Evolutionary conservation across 2,113 vertebrate species (phyloP), one percentile per base, ranked within the genome.

Genomic region (Rhinopithecus roxellana): DNA sequence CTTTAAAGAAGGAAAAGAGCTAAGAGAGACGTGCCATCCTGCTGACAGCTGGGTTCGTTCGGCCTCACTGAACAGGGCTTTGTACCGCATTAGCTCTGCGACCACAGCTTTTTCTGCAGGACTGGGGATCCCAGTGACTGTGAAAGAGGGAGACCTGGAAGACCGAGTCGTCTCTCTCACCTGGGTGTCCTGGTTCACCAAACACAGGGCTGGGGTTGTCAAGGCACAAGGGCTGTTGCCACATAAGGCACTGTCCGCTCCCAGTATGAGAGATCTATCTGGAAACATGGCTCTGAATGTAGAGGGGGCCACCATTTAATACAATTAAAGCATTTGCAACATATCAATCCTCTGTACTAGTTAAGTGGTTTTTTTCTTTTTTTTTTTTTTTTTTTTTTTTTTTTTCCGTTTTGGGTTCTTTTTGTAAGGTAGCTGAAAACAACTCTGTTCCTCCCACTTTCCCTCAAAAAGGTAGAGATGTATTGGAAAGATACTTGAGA

Each of bases 31-130:
- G 2, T 0, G 6, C 32, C 8, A 2, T 22, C 8, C 8, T 38
- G 18, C 57, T 0, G 7, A 70, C 18, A 50, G 59, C 67, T 10
- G 35, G 23, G n/a, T 70, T 27, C 0, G 0, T 27, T 38, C 72
- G 13, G 64, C 64, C 78, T 55, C 1, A 1, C 5, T 0, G 0
- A 17, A n/a, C 12, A 2, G 83, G 6, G 14, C 30, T 93, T 45
- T 59, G 80, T 16, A n/a, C 22, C 3, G 0, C 16, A 14, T 25
- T 22, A 30, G 55, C 64, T 85, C 81, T 40, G 8, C 20, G 48
- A 75, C 61, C 12, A 10, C 32, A 61, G 69, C 77, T 38, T 40
- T 89, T 52, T 40, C 30, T 0, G 23, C 3, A 50, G 67, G 11
- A 50, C 43, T 23, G 25, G 61, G 59, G 77, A 59, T 27, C 38